phyloP scores from a whole-genome alignment of 1,140 invertebrate genomes.

The Drosophila dunni region DNA sequence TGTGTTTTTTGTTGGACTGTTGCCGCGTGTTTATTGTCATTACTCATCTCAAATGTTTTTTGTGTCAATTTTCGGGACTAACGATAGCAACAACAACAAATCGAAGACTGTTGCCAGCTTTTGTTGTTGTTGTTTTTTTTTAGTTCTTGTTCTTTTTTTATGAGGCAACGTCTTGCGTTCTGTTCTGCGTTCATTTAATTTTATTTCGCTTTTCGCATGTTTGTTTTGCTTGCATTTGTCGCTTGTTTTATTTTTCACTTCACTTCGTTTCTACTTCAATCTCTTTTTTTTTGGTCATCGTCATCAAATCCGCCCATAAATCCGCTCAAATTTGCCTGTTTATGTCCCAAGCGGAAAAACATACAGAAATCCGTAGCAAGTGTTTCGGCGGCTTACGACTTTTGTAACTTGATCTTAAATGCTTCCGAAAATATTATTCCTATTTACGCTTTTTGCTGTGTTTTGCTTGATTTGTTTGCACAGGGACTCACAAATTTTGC shows the following conservation, averaged over 20 bases:
- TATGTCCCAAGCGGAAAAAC: constrained; percentile 23
- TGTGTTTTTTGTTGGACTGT: constrained; percentile 10
- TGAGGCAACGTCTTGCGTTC: constrained; percentile 21
- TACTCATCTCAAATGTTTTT: constrained; percentile 70
- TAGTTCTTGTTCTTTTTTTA: constrained; percentile 13
- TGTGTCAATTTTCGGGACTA: constrained; percentile 54
- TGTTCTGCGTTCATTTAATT: constrained; percentile 41
- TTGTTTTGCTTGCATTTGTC: constrained; percentile 67
- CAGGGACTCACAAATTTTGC: not conserved
- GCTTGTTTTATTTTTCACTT: constrained; percentile 49
- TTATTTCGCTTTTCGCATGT: constrained; percentile 47
- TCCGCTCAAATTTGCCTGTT: constrained; percentile 49
- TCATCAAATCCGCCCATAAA: constrained; percentile 56
- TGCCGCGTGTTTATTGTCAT: constrained; percentile 60
- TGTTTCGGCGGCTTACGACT: constrained; percentile 45
- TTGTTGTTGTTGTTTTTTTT: constrained; percentile 4
- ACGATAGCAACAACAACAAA: constrained; percentile 1
- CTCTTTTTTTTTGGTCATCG: constrained; percentile 2
- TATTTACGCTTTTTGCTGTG: constrained; percentile 9
- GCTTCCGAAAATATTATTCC: constrained; percentile 22
- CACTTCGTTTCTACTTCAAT: constrained; percentile 20
- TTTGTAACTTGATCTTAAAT: constrained; percentile 66
- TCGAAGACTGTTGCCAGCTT: constrained; percentile 33
- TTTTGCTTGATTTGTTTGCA: not conserved
- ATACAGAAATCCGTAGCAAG: constrained; percentile 27